Evolutionary conservation across 2,113 vertebrate species (phyloP).

Genomic region (Hemicordylus capensis): DNA sequence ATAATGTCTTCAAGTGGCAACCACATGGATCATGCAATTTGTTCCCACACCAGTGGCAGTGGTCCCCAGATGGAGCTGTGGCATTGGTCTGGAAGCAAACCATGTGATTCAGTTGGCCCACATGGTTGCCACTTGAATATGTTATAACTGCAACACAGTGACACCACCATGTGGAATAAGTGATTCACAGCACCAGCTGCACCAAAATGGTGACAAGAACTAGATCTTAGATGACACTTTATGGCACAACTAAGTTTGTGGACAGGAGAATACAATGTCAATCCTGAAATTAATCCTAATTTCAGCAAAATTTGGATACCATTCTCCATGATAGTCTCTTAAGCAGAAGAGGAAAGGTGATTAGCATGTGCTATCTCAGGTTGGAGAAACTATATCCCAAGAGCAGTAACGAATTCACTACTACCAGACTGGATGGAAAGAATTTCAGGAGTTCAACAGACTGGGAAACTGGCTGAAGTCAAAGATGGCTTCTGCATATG

Average conservation of each 20-base stretch:
- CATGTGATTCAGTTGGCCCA: neutral
- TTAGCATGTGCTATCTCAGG: neutral
- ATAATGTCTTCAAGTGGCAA: neutral
- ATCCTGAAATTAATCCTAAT: neutral
- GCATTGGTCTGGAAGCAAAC: neutral
- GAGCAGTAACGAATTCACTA: neutral
- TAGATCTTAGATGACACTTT: neutral
- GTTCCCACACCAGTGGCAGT: neutral
- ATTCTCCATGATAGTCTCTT: neutral
- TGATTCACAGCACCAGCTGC: neutral
- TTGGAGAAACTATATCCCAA: neutral
- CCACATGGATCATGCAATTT: neutral
- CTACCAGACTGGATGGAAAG: neutral
- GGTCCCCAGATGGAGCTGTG: neutral
- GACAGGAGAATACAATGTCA: neutral
- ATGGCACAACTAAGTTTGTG: neutral
- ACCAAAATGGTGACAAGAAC: neutral
- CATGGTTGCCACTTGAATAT: neutral
- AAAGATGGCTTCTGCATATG: neutral
- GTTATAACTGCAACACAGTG: neutral
- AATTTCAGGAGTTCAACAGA: neutral
- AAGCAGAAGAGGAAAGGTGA: neutral
- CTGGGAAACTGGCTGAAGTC: neutral
- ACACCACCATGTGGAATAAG: neutral
- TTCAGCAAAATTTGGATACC: neutral